These are phyloP conservation scores for Porites rus DNA, from an alignment of 92 coral and sea anemone genomes.

Conservation along the genomic window DNA sequence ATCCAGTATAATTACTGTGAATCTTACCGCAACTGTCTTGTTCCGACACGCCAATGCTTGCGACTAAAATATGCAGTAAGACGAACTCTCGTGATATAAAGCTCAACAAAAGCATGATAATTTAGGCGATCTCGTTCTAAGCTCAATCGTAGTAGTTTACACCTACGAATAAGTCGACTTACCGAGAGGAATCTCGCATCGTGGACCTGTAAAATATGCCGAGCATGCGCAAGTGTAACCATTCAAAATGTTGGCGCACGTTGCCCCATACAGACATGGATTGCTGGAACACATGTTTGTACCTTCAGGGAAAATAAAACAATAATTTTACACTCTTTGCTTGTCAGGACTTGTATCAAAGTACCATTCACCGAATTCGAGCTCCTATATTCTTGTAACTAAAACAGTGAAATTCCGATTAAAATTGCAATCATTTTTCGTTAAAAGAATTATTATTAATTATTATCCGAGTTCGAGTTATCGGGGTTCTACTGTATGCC, in stretches of 20 bases:
- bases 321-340: neutral
- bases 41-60: too few species aligned
- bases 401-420: too few species aligned
- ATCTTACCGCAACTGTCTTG: too few species aligned
- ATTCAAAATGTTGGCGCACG: constrained; percentile 24
- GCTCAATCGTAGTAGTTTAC: neutral
- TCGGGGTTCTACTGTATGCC: too few species aligned
- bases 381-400: too few species aligned
- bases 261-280: constrained; percentile 40
- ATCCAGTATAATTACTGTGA: too few species aligned
- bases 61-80: too few species aligned
- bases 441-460: too few species aligned
- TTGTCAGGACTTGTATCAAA: neutral
- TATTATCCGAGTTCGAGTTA: too few species aligned
- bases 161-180: neutral
- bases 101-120: too few species aligned
- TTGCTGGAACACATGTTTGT: constrained; percentile 19
- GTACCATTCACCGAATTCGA: neutral
- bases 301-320: neutral
- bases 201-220: constrained; percentile 17
- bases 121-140: neutral
- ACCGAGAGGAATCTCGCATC: constrained; percentile 28
- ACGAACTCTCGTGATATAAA: too few species aligned
- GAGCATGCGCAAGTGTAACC: constrained; percentile 28
- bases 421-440: too few species aligned